A percentile compares a stretch with the other conserved stretches of the same genome.
Evolutionary conservation across 23 tunicate species (phyloP).

Genomic region (Halocynthia roretzi): DNA sequence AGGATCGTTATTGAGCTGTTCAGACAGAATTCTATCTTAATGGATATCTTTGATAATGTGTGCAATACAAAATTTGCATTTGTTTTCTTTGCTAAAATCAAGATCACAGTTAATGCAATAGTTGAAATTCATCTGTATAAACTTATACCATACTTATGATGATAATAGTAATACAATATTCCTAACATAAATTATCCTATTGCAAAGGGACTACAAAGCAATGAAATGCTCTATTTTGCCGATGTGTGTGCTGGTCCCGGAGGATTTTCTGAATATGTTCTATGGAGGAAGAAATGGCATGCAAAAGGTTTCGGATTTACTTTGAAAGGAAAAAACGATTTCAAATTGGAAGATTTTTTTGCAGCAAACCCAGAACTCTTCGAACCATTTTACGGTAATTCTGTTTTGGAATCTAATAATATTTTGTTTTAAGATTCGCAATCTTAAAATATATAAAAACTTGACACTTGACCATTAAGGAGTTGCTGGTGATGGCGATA

Average conservation of each 20-base stretch:
- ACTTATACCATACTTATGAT: too few species aligned
- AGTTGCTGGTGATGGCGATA: conserved; percentile 74
- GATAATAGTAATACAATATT: too few species aligned
- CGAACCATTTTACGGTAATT: conserved; percentile 87
- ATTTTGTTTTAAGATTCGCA: background rate
- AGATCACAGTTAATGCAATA: too few species aligned
- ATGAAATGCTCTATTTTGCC: conserved; percentile 78
- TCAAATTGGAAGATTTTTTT: conserved; percentile 64
- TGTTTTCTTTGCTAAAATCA: too few species aligned
- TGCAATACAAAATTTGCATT: too few species aligned
- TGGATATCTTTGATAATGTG: too few species aligned
- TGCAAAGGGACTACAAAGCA: conserved; percentile 26
- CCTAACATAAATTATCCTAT: background rate
- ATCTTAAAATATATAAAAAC: background rate
- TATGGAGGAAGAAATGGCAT: conserved; percentile 83
- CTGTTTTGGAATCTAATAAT: background rate
- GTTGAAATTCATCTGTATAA: too few species aligned
- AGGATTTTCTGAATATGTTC: conserved; percentile 85
- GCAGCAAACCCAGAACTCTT: conserved; percentile 76
- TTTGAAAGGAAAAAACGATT: conserved; percentile 75
- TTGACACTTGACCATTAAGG: conserved; percentile 23
- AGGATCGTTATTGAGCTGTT: too few species aligned
- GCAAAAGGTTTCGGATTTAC: conserved; percentile 93
- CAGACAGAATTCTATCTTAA: too few species aligned
- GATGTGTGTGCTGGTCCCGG: conserved; percentile 98